phyloP scores from a whole-genome alignment of 2,797 vertebrate genomes.

The Bradypodion ventrale region DNA sequence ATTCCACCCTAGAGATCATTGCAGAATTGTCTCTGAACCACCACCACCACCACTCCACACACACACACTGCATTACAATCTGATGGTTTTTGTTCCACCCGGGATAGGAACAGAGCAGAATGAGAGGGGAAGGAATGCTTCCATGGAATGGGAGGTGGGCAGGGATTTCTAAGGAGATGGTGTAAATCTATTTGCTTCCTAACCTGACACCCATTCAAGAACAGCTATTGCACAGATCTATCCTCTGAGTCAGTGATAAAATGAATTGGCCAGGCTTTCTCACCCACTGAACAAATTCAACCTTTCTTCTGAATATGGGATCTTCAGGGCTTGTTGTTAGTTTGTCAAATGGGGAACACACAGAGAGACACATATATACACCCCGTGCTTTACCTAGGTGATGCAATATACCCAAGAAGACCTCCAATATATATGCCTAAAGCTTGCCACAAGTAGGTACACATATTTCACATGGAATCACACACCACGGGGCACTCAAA shows the following conservation, averaged over 20 bases:
- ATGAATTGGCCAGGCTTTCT: background rate
- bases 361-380: background rate
- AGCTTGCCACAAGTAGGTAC: background rate
- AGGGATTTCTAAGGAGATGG: background rate
- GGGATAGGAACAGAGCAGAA: background rate
- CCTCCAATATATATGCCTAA: too few species aligned
- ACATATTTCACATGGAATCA: background rate
- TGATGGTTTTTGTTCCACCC: background rate
- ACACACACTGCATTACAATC: background rate
- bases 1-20: background rate
- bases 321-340: background rate
- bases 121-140: fast-evolving
- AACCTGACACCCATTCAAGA: background rate
- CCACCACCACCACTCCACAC: too few species aligned
- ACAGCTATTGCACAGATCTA: background rate
- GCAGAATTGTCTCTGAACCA: background rate
- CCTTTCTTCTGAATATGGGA: background rate
- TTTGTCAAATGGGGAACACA: background rate
- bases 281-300: background rate
- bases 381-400: background rate
- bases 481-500: background rate
- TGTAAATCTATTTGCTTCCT: background rate
- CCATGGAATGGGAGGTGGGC: background rate
- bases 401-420: background rate
- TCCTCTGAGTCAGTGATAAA: background rate